Base-by-base conservation (phyloP, 1,140 invertebrate genomes). In the Bombus haemorrhoidalis region DNA sequence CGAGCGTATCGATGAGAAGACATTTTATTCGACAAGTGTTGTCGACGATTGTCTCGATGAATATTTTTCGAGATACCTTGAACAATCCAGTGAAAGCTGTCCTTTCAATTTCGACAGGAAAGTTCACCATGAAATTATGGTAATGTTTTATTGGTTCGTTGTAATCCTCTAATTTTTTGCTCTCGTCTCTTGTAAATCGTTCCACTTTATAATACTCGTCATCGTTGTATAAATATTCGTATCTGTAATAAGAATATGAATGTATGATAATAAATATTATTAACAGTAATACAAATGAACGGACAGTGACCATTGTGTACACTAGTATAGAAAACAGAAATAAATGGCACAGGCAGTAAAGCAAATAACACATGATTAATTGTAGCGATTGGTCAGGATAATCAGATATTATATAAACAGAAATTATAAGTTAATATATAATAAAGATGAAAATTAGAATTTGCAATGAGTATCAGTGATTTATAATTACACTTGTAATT, bases 1-100 rank as follows among this genome's bases (percentile, higher is more conserved):
- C 96, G 96, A 99, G 97, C 86, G 96, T 95, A 9, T 95, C 93
- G 3, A 99, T 95, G 32, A 99, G 91, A 88, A 96, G 96, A 73
- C 97, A 96, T 88, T 97, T 96, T 64, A 98, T 95, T 80, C 94
- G 95, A 22, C 97, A 96, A 0, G 98, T 97, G 77, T 97, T 95
- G 28, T 96, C 95, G 10, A 97, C 96, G 47, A 99, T 93, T 1
- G 96, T 95, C 41, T 96, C 95, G 53, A 99, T 97, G 43, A 99
- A 96, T 82, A 97, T 96, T 57, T 96, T 96, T 80, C 97, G 96
- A 93, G 98, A 97, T 89, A 99, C 96, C 93, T 98, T 97, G 94
- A 98, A 99, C 94, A 99, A 97, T n/a, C 98, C 98, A 80, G 98
- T 96, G 57, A 96, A 96, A 59, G 97, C 95, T 3, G 97, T 96